Conservation (phyloP, 23 tunicate genomes). For the Botrylloides violaceus region DNA sequence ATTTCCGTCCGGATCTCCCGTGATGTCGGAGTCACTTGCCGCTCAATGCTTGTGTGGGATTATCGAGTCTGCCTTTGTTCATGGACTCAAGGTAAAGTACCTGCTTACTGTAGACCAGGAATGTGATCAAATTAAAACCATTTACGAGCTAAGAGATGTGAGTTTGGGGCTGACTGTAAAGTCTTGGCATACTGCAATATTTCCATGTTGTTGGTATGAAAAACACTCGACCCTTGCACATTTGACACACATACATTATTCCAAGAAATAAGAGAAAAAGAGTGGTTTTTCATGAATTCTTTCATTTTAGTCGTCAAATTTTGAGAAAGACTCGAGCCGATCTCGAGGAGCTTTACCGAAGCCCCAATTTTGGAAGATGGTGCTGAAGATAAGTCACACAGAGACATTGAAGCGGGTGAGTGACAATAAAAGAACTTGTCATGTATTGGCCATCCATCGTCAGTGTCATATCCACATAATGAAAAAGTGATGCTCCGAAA, state of each 20-base stretch:
- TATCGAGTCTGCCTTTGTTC: slow-evolving; percentile 65
- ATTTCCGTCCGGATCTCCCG: slow-evolving; percentile 23
- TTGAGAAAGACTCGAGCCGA: slow-evolving; percentile 30
- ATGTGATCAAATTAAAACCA: not conserved
- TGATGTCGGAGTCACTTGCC: slow-evolving; percentile 28
- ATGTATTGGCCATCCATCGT: too few species aligned
- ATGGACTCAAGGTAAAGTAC: slow-evolving; percentile 56
- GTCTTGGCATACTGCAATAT: too few species aligned
- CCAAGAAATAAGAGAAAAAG: too few species aligned
- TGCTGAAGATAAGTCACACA: slow-evolving; percentile 67
- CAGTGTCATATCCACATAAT: too few species aligned
- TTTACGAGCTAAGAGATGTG: too few species aligned
- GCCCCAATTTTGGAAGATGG: slow-evolving; percentile 86
- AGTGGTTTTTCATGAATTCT: too few species aligned
- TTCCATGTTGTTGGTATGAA: too few species aligned
- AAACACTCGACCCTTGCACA: too few species aligned
- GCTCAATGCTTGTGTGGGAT: slow-evolving; percentile 42
- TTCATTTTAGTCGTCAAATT: slow-evolving; percentile 26
- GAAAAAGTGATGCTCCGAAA: too few species aligned
- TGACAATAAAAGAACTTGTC: not conserved
- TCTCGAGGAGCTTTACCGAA: slow-evolving; percentile 14
- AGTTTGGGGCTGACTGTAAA: too few species aligned
- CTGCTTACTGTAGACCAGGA: not conserved
- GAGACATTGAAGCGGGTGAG: slow-evolving; percentile 49
- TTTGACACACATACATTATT: too few species aligned